These are phyloP conservation scores for Ashinkailepas kermadecensis DNA, from an alignment of 2,888 invertebrate genomes.

Conservation along the genomic window DNA sequence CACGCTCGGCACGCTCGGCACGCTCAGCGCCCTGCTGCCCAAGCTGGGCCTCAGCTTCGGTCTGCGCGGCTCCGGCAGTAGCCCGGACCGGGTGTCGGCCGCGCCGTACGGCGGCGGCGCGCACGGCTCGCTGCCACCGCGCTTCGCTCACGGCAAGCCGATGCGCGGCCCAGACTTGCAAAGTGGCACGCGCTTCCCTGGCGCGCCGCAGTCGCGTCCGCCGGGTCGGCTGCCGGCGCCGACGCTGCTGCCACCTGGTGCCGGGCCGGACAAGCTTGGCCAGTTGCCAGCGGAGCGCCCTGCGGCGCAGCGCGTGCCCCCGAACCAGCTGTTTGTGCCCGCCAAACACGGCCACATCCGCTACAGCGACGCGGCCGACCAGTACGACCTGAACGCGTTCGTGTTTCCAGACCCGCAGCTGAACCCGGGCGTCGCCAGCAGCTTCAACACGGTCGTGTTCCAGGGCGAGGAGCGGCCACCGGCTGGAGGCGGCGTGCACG, in stretches of 20 bases:
- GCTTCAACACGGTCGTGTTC: background rate
- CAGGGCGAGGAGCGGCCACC: background rate
- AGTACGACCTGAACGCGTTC: slow-evolving; percentile 3
- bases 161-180: background rate
- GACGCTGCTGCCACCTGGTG: background rate
- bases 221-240: background rate
- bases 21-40: slow-evolving; percentile 6
- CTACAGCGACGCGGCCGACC: background rate
- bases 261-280: background rate
- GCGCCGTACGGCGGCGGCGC: background rate
- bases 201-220: background rate
- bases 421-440: background rate
- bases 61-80: background rate
- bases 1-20: slow-evolving; percentile 15
- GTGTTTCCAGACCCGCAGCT: slow-evolving; percentile 8
- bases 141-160: background rate
- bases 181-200: background rate
- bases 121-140: background rate
- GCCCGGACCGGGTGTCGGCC: background rate
- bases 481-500: too few species aligned
- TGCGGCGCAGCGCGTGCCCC: background rate
- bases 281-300: background rate
- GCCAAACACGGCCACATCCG: slow-evolving; percentile 9
- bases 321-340: background rate
- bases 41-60: slow-evolving; percentile 11